A percentile compares a stretch with the other conserved stretches of the same genome.
These are phyloP conservation scores for Frankliniella intonsa DNA, from an alignment of 2,888 invertebrate species.

Conservation along the genomic window DNA sequence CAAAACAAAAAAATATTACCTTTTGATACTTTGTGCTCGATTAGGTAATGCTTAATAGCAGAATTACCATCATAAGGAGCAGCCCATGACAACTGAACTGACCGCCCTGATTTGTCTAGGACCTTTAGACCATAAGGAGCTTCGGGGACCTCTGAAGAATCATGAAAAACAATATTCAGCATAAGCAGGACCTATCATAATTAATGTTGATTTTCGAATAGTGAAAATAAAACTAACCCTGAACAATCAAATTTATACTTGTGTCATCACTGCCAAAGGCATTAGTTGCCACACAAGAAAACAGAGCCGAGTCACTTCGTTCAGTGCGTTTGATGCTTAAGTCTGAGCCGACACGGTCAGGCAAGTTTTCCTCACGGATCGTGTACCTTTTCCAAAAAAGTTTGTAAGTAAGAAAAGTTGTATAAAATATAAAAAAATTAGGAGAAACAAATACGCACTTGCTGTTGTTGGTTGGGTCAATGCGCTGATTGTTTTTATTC, in stretches of 20 bases:
- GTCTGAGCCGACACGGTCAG: conserved; percentile 82
- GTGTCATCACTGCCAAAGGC: conserved; percentile 91
- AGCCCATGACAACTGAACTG: conserved; percentile 87
- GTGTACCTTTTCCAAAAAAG: conserved; percentile 44
- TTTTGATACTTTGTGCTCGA: conserved; percentile 75
- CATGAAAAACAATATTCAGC: not conserved
- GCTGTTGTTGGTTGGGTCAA: conserved; percentile 84
- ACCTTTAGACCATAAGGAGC: conserved; percentile 84
- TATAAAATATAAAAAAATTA: not conserved
- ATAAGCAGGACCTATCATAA: not conserved
- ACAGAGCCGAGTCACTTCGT: conserved; percentile 80
- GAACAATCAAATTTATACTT: conserved; percentile 92
- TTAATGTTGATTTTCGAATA: not conserved
- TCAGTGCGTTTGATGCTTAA: conserved; percentile 86
- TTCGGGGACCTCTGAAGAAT: conserved; percentile 71
- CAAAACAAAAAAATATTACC: conserved; percentile 39
- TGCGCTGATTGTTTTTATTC: conserved; percentile 90
- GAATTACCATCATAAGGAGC: conserved; percentile 90
- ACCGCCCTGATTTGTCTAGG: conserved; percentile 83
- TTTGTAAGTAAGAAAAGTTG: conserved; percentile 20
- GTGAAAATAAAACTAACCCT: conserved; percentile 55
- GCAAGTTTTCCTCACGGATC: conserved; percentile 72
- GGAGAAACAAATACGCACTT: conserved; percentile 45
- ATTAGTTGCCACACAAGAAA: conserved; percentile 88
- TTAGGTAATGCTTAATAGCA: conserved; percentile 80